Base-by-base conservation (phyloP, 2,113 vertebrate genomes). In the Centropristis striata region DNA sequence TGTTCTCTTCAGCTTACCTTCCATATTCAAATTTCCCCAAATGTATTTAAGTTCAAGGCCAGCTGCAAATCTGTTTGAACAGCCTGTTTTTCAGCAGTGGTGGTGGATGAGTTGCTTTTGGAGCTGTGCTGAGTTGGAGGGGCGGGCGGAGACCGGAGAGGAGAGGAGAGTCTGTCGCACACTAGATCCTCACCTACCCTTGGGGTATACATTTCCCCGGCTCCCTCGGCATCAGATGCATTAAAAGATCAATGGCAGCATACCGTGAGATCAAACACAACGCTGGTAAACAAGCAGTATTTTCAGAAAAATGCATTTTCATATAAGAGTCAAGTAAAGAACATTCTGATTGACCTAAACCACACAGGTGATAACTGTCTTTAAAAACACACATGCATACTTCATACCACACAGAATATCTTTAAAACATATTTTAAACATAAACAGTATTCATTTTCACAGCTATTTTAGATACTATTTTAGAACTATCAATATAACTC, bases 11-110 rank as follows among this genome's bases (percentile, higher is more conserved):
- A 73, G 88, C 88, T 87, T 71, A 90, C 86, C 90, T 87, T 92
- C 86, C 73, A 88, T 92, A 92, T 95, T 95, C 89, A 94, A 92
- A 95, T 92, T 70, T 32, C 76, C 78, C 80, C 68, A 86, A 91
- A 92, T 66, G 75, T 88, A 88, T 90, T 88, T 89, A 85, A 89
- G 88, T 92, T 94, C 85, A 92, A 93, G 89, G 86, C 86, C 70
- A 46, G 75, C 78, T 64, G 80, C 65, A 80, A 81, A 73, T 84
- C 47, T 75, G 61, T 91, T 91, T 93, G 83, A 91, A 90, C 76
- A 64, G 68, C 14, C 72, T 65, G 81, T 82, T 91, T 89, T 87
- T 65, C 68, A 67, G 81, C 69, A 36, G 44, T 9, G 70, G 44
- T 9, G 70, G 28, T 15, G 77, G 75, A 51, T 51, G 23, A 14